Base-by-base conservation (phyloP, 2,888 invertebrate genomes). In the Pharmacophagus antenor region DNA sequence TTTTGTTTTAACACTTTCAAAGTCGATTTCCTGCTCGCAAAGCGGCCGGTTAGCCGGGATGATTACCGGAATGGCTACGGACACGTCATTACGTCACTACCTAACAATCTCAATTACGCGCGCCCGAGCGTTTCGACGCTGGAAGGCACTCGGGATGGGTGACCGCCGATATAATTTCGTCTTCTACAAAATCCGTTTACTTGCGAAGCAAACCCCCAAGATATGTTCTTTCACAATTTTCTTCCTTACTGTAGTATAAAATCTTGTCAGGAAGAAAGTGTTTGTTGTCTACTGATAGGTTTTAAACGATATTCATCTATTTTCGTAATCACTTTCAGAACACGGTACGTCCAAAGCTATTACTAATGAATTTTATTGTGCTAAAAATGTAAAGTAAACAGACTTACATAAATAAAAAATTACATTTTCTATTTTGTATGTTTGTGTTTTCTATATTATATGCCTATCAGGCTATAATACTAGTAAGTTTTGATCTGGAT, bases 51-150 rank as follows among this genome's bases (percentile, higher is more conserved):
- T 61, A 63, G 48, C 54, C 56, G 21, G 65, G 68, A 22, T 52
- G 65, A 79, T 80, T 78, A 77, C 65, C 76, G 74, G 71, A 75
- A 71, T 72, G 73, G 73, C 72, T 68, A 61, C 76, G 68, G 75
- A 76, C 79, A 80, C 79, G 79, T 79, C 74, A 77, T 80, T 80
- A 76, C 66, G 64, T 62, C 64, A 65, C 72, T 74, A 77, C 74
- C 70, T 80, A 79, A 77, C 80, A 74, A 80, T 79, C 74, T 74
- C 78, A 77, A 80, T 79, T 72, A 77, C 69, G 71, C n/a, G 41
- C 46, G 60, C 58, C 44, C 52, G 62, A 62, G 56, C 58, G 56
- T 56, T 66, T 61, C 57, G 62, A 62, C 61, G 64, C 73, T 70
- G 69, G 69, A 68, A 71, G 70, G 67, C 66, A 66, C 70, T 71